Evolutionary conservation across 2,888 invertebrate species (phyloP).

Genomic region (Pseudoips prasinana): DNA sequence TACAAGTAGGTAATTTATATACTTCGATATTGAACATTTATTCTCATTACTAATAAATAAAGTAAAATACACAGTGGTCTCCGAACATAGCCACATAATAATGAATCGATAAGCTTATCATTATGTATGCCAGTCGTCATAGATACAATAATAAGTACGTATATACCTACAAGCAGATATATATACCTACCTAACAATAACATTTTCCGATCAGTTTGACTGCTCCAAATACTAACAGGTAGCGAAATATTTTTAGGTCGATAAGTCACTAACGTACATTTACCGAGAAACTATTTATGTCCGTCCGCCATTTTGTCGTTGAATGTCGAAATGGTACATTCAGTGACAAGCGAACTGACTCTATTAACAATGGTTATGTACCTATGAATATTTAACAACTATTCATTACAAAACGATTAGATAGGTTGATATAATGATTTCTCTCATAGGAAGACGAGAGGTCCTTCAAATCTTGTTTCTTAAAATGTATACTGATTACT

Average conservation of each 20-base stretch:
- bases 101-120: slow-evolving; percentile 31
- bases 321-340: slow-evolving; percentile 59
- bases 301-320: slow-evolving; percentile 73
- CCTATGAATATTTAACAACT: not conserved
- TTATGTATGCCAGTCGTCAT: slow-evolving; percentile 21
- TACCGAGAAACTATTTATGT: slow-evolving; percentile 63
- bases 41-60: too few species aligned
- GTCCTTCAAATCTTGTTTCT: slow-evolving; percentile 5
- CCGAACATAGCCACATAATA: slow-evolving; percentile 22
- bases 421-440: too few species aligned
- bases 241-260: slow-evolving; percentile 51
- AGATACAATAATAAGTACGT: slow-evolving; percentile 15
- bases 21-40: too few species aligned
- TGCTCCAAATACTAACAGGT: slow-evolving; percentile 21
- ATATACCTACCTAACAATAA: too few species aligned
- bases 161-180: slow-evolving; percentile 9
- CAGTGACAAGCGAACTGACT: slow-evolving; percentile 28
- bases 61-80: slow-evolving; percentile 7
- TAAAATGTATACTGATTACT: slow-evolving; percentile 20
- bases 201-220: too few species aligned
- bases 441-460: not conserved
- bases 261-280: slow-evolving; percentile 60
- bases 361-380: slow-evolving; percentile 22
- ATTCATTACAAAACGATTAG: too few species aligned
- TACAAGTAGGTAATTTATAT: too few species aligned